These are phyloP conservation scores for Tetragnatha montana DNA, from an alignment of 2,888 invertebrate species.

Conservation along the genomic window DNA sequence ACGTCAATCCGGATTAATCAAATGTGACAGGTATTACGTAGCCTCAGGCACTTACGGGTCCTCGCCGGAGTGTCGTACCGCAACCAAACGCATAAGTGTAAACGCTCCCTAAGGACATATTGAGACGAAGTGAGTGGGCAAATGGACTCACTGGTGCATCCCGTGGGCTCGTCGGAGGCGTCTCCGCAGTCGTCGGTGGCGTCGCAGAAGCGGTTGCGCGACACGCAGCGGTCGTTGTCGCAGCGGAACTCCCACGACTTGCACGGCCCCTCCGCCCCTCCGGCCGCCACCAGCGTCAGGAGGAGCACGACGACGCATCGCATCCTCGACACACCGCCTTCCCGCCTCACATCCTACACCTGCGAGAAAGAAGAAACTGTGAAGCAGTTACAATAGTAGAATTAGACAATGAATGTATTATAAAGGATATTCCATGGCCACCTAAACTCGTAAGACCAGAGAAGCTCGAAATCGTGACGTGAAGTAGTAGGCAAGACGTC, in stretches of 20 bases:
- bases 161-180: constrained; percentile 84
- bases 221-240: constrained; percentile 79
- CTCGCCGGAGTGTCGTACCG: no score
- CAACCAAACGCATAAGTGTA: no score
- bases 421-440: no score
- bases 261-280: constrained; percentile 77
- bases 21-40: no score
- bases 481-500: no score
- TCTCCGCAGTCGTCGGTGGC: constrained; percentile 86
- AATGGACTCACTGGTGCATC: constrained; percentile 85
- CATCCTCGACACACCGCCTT: constrained; percentile 25
- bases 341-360: constrained; percentile 21
- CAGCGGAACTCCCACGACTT: constrained; percentile 84
- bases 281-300: not conserved
- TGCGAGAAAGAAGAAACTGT: not conserved
- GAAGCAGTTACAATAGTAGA: no score
- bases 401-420: no score
- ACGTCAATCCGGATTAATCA: no score
- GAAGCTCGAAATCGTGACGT: no score
- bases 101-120: no score
- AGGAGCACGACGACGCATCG: constrained; percentile 46
- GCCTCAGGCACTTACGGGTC: no score
- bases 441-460: no score
- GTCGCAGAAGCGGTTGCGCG: constrained; percentile 85
- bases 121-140: constrained; percentile 45